phyloP scores from a whole-genome alignment of 2,797 vertebrate genomes.

The Cheirogaleus major region DNA sequence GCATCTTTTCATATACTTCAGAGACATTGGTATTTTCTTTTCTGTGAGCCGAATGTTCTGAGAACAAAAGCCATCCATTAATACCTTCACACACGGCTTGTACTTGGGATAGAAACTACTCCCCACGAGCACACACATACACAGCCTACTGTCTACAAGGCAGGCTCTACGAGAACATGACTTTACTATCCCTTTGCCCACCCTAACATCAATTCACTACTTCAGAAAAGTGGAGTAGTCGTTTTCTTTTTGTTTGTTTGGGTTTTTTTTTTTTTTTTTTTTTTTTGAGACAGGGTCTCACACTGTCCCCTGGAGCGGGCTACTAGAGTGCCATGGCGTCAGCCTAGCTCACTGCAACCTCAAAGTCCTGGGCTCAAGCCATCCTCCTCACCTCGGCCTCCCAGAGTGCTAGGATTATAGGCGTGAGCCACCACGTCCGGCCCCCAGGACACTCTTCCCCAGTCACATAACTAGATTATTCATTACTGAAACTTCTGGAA shows the following conservation, averaged over 20 bases:
- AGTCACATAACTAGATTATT: not conserved
- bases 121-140: not conserved
- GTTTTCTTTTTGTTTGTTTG: too few species aligned
- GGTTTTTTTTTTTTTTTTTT: too few species aligned
- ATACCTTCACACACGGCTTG: not conserved
- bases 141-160: not conserved
- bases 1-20: not conserved
- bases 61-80: not conserved
- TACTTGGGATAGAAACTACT: not conserved
- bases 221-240: too few species aligned
- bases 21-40: not conserved
- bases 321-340: not conserved
- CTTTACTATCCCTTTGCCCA: not conserved
- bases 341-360: not conserved
- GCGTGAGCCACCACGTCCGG: not conserved
- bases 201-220: not conserved
- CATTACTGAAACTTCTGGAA: not conserved
- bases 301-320: not conserved
- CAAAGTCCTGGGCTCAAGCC: not conserved
- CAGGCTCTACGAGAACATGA: accelerated
- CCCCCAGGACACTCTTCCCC: not conserved
- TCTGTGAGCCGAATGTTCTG: not conserved
- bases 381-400: not conserved
- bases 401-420: not conserved
- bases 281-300: not conserved